Evolutionary conservation across 2,888 invertebrate genomes (phyloP), one percentile per base, ranked within the genome.

Genomic region (Megastigmus dorsalis): DNA sequence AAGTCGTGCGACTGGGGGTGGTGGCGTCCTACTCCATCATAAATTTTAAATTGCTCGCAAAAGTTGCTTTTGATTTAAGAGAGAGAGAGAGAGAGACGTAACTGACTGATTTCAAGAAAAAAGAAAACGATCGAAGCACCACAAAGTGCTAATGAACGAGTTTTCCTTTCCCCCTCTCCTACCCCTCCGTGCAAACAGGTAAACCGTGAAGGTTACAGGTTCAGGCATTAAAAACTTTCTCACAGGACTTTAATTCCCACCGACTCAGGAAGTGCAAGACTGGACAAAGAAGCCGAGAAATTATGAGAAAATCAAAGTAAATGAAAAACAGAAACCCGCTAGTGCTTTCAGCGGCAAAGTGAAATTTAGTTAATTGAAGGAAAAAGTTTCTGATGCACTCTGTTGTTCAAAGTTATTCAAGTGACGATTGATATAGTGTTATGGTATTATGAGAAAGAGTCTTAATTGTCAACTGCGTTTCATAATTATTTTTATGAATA

Each of bases 81-180:
- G n/a, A n/a, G n/a, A n/a, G n/a, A n/a, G 13, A 26, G n/a, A 43
- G 9, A 13, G 36, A 6, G 28, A 7, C 62, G 45, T 63, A 55
- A 70, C 50, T 33, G 23, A 13, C 15, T 28, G 43, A 63, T 55
- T 45, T 36, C 15, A 20, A 28, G 33, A 55, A 48, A 38, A 62
- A 30, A 30, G n/a, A 63, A 33, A 43, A 30, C 41, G 13, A 66
- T 59, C 54, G 52, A 66, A 66, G 72, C 54, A 59, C 59, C 45
- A 26, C 50, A 73, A 55, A 73, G n/a, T 54, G 41, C 28, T 73
- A 52, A 60, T 52, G 26, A 60, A 54, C 41, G 60, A 73, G 60
- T 50, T 57, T 45, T 28, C 10, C 3, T 28, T 30, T n/a, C n/a
- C n/a, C n/a, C n/a, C n/a, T n/a, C n/a, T n/a, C n/a, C n/a, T n/a